Evolutionary conservation across 2,113 vertebrate genomes (phyloP), one percentile per base, ranked within the genome.

Genomic region (Pedetes capensis): DNA sequence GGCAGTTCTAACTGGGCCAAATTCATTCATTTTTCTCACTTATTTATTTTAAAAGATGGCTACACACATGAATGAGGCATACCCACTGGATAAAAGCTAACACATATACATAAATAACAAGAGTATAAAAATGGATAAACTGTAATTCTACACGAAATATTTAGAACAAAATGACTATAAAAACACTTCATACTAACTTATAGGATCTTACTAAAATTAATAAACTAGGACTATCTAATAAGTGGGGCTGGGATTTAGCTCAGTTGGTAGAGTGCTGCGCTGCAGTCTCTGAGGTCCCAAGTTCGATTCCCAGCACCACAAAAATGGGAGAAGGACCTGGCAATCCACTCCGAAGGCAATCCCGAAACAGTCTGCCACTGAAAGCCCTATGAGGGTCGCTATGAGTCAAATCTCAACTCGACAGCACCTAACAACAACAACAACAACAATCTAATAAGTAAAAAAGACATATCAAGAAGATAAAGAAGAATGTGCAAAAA

Each of bases 101-200:
- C 17, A 51, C 4, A 59, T 39, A 72, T 14, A 88, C 2, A 57
- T 66, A 81, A 87, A 57, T 17, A 93, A 55, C 53, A 57, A 95
- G 63, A 74, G 42, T 47, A 51, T 37, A 83, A 66, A 80, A 80
- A 72, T 32, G 89, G 3, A 20, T 17, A 14, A 61, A 27, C 11
- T 61, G 4, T 85, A 94, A 81, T 63, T 93, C 78, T 69, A 89
- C 3, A 84, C 16, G 95, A 75, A 88, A 78, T 42, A 95, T 68
- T 92, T 68, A 94, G 57, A 81, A 80, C n/a, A 93, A 87, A 91
- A 86, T n/a, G 22, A 95, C 16, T 89, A n/a, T n/a, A 20, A 82
- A 97, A 95, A 93, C 8, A 87, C 14, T 39, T 79, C 9, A 42
- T 6, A 59, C 22, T 66, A 78, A 49, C 66, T 88, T 74, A 49